These are phyloP conservation scores for Hipparchia semele DNA, from an alignment of 2,888 invertebrate genomes.

Conservation along the genomic window DNA sequence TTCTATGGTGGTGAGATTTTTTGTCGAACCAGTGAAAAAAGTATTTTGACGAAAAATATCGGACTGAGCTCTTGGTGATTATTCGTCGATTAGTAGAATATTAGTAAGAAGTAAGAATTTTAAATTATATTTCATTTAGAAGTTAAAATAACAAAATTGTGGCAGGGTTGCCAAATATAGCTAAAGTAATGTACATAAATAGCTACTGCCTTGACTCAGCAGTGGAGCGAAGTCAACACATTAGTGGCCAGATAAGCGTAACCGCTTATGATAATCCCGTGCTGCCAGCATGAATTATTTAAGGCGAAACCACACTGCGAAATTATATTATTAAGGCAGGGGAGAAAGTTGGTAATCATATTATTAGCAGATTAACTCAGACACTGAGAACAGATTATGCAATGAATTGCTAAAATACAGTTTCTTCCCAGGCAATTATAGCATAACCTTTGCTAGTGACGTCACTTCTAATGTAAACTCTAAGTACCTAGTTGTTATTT, in stretches of 20 bases:
- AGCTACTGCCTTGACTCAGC: constrained; percentile 20
- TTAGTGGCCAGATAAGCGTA: constrained; percentile 40
- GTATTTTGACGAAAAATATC: too few species aligned
- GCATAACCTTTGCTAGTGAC: too few species aligned
- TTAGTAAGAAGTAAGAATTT: not conserved
- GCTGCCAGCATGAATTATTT: constrained; percentile 15
- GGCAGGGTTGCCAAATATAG: not conserved
- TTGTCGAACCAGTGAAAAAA: too few species aligned
- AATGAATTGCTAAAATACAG: not conserved
- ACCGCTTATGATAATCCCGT: constrained; percentile 40
- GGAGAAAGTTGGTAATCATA: not conserved
- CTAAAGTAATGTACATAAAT: constrained; percentile 6
- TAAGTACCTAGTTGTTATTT: too few species aligned
- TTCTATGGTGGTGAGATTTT: too few species aligned
- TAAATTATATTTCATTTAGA: too few species aligned
- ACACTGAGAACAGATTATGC: not conserved
- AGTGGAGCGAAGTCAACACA: constrained; percentile 37
- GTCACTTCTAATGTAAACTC: too few species aligned
- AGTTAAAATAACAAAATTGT: too few species aligned
- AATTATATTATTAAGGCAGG: constrained; percentile 2
- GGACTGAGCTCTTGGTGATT: too few species aligned
- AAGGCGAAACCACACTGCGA: constrained; percentile 7
- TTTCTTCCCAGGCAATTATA: too few species aligned
- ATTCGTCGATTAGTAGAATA: too few species aligned
- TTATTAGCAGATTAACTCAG: not conserved